phyloP scores from a whole-genome alignment of 1,140 invertebrate species.

The Dryas iulia region DNA sequence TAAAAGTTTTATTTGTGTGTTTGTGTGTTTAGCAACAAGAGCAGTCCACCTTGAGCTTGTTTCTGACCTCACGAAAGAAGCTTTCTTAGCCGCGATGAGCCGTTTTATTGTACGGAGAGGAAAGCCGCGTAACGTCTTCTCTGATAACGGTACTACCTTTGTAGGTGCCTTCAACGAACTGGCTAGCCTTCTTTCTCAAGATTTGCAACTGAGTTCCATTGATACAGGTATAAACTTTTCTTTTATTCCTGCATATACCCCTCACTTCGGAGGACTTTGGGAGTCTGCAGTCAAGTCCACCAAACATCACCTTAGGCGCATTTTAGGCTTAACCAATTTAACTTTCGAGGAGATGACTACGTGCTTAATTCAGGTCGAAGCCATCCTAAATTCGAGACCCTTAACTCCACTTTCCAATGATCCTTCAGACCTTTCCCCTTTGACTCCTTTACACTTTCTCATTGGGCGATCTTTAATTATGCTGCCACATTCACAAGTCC shows the following conservation, averaged over 20 bases:
- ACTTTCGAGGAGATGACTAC: conserved; percentile 59
- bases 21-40: conserved; percentile 32
- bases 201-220: neutral
- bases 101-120: conserved; percentile 31
- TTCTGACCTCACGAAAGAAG: conserved; percentile 12
- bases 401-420: too few relatives aligned
- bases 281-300: conserved; percentile 46
- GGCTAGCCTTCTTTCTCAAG: neutral
- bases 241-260: conserved; percentile 29
- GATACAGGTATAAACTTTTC: conserved; percentile 2
- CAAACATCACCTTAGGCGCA: conserved; percentile 29
- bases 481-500: too few relatives aligned
- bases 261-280: conserved; percentile 43
- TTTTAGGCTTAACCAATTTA: conserved; percentile 27
- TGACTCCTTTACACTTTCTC: conserved; percentile 52
- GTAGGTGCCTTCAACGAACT: too few relatives aligned
- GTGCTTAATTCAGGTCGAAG: conserved; percentile 37
- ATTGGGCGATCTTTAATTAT: too few relatives aligned
- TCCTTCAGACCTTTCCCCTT: conserved; percentile 34
- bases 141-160: conserved; percentile 31
- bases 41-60: conserved; percentile 37
- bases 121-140: conserved; percentile 21
- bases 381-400: too few relatives aligned
- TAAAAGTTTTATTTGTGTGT: conserved; percentile 47
- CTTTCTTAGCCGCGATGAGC: conserved; percentile 17